Percentiles rank a stretch among this genome's conserved stretches.
phyloP scores from a whole-genome alignment of 2,888 invertebrate species.

The Saturnia japonica region DNA sequence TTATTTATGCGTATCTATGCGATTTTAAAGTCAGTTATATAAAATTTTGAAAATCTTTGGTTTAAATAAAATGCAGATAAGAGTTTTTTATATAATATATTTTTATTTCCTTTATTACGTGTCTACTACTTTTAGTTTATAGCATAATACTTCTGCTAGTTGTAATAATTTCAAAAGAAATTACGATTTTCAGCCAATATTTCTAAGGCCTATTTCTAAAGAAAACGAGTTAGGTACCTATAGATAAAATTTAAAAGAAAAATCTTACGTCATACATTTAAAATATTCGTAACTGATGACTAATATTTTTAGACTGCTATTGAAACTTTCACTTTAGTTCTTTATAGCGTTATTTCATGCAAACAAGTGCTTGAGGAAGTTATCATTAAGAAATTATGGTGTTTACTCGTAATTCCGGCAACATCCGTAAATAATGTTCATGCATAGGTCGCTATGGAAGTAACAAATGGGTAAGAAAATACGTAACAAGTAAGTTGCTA shows the following conservation, averaged over 20 bases:
- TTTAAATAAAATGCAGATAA: too few relatives aligned
- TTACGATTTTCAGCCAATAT: too few relatives aligned
- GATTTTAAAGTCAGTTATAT: too few relatives aligned
- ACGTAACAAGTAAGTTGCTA: neutral
- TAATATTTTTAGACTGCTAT: neutral
- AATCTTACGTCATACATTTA: neutral
- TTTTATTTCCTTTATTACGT: too few relatives aligned
- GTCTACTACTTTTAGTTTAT: too few relatives aligned
- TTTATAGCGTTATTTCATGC: neutral
- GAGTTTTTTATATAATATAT: too few relatives aligned
- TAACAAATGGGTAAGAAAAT: neutral
- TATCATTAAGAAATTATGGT: neutral
- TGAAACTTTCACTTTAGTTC: conserved; percentile 2
- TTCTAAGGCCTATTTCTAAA: too few relatives aligned
- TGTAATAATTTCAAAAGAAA: too few relatives aligned
- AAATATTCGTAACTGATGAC: neutral
- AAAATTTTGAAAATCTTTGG: too few relatives aligned
- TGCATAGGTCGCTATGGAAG: neutral
- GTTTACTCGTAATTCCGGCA: neutral
- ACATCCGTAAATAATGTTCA: neutral
- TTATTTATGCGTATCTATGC: too few relatives aligned
- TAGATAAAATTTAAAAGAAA: neutral
- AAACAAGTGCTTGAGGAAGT: neutral
- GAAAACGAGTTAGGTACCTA: too few relatives aligned
- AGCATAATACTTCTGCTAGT: too few relatives aligned